phyloP scores from a whole-genome alignment of 2,888 invertebrate species.

The Nycteola revayana region DNA sequence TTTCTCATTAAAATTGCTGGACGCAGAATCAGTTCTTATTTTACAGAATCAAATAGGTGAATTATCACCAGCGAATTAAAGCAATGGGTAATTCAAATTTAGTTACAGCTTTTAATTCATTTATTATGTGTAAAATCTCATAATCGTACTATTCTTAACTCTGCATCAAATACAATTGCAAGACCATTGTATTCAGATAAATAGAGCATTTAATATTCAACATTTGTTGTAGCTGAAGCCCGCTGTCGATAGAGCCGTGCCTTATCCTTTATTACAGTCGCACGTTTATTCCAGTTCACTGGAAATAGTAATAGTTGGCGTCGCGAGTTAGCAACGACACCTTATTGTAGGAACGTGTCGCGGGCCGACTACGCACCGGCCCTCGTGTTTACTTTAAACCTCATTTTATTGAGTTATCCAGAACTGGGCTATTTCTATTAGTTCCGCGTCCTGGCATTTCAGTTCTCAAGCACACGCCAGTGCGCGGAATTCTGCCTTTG shows the following conservation, averaged over 20 bases:
- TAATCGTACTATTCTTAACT: no score
- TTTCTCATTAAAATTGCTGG: no score
- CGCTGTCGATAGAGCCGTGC: constrained; percentile 32
- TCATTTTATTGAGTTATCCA: constrained; percentile 41
- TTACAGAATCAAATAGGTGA: no score
- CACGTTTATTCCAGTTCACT: constrained; percentile 65
- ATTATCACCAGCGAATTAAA: no score
- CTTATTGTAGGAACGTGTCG: constrained; percentile 53
- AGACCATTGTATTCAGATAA: constrained; percentile 19
- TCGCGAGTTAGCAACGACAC: constrained; percentile 37
- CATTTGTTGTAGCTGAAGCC: neutral
- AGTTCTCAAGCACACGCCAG: constrained; percentile 17
- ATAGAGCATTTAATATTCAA: constrained; percentile 4
- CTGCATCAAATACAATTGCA: constrained; percentile 1
- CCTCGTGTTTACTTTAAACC: constrained; percentile 34
- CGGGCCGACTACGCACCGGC: constrained; percentile 15
- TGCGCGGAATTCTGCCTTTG: constrained; percentile 22
- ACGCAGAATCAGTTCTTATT: no score
- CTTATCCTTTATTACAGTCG: constrained; percentile 40
- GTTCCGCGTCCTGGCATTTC: constrained; percentile 37
- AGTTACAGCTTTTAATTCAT: no score
- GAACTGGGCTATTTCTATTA: constrained; percentile 41
- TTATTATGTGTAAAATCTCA: no score
- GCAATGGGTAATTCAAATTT: no score
- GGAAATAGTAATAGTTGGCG: constrained; percentile 54